phyloP scores from a whole-genome alignment of 2,113 vertebrate genomes.

The Elaphurus davidianus region DNA sequence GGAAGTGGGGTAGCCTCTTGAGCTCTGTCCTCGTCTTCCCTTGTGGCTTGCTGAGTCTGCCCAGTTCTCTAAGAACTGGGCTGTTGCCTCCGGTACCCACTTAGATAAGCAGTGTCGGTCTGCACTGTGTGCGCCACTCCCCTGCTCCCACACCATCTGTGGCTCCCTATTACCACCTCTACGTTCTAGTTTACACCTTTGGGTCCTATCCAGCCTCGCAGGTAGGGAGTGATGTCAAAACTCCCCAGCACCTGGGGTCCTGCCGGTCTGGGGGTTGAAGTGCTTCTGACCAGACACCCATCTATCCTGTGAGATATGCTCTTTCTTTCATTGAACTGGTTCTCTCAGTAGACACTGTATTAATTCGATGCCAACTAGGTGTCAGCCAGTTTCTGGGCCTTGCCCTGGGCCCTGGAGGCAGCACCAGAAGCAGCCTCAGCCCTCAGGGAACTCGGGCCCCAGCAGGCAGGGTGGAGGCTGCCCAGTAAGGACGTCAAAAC shows the following conservation, averaged over 20 bases:
- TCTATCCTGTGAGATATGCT: not conserved
- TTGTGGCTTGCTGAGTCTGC: accelerated
- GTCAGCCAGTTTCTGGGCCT: not conserved
- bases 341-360: not conserved
- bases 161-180: not conserved
- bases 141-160: not conserved
- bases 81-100: not conserved
- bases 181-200: not conserved
- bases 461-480: not conserved
- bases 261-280: not conserved
- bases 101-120: not conserved
- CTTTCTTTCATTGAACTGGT: not conserved
- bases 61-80: not conserved
- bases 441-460: not conserved
- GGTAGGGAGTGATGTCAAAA: not conserved
- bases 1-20: not conserved
- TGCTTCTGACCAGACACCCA: not conserved
- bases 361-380: not conserved
- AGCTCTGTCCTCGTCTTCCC: not conserved
- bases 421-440: not conserved
- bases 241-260: not conserved
- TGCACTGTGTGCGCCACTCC: not conserved
- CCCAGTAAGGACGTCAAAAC: not conserved
- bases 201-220: not conserved
- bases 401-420: not conserved